Conservation (phyloP, 2,113 vertebrate species). For the Patagioenas fasciata region DNA sequence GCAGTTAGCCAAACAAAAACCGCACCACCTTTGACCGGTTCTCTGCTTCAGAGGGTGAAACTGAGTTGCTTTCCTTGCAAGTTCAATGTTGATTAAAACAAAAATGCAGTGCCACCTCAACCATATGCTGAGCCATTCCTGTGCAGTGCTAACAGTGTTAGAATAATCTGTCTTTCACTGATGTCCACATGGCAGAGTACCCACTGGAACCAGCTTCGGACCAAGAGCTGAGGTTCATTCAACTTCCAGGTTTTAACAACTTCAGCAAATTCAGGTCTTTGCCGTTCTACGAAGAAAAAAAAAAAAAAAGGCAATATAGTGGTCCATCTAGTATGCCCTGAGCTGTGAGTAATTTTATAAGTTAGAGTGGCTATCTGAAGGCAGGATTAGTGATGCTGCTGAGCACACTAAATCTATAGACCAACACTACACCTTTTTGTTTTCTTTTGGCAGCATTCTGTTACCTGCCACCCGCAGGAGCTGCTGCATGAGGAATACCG, state of each 20-base stretch:
- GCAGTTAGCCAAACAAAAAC: background rate
- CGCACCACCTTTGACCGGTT: background rate
- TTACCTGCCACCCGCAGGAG: background rate
- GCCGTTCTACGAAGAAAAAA: background rate
- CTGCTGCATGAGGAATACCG: background rate
- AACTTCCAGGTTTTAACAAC: background rate
- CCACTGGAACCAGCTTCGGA: background rate
- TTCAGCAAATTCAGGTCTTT: background rate
- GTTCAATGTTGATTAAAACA: background rate
- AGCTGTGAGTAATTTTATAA: background rate
- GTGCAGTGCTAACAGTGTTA: background rate
- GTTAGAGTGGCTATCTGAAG: background rate
- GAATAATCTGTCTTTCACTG: background rate
- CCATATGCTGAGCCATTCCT: background rate
- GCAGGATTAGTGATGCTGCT: background rate
- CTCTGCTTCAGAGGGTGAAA: background rate
- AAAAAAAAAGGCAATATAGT: background rate
- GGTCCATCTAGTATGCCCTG: background rate
- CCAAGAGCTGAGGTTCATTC: background rate
- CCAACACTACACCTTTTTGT: background rate
- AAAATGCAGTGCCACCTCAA: background rate
- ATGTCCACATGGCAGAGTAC: background rate
- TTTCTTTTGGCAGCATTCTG: background rate
- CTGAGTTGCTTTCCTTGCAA: background rate
- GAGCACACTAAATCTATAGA: background rate